phyloP scores from a whole-genome alignment of 2,113 vertebrate genomes.

The Melospiza georgiana region DNA sequence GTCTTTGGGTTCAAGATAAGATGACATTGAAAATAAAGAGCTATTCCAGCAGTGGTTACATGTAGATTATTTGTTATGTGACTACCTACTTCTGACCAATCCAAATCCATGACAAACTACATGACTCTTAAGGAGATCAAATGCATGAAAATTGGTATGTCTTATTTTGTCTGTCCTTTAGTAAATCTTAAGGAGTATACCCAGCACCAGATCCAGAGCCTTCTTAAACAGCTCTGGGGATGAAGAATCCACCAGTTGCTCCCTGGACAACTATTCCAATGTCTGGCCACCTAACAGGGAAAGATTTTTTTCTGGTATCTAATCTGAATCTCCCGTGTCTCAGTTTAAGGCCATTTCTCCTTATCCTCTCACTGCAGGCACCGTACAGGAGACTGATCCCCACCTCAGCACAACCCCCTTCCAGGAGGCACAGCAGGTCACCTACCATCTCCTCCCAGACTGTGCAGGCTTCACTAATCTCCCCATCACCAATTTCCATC shows the following conservation, averaged over 20 bases:
- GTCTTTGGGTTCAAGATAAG: not conserved
- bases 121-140: not conserved
- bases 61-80: not conserved
- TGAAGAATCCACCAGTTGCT: accelerated
- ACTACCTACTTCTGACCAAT: not conserved
- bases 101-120: not conserved
- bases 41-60: not conserved
- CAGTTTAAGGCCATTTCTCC: not conserved
- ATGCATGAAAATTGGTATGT: not conserved
- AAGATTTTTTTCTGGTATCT: not conserved
- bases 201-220: not conserved
- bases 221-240: not conserved
- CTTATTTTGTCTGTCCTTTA: not conserved
- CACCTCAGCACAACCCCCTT: not conserved
- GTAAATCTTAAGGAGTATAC: not conserved
- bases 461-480: not conserved
- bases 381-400: accelerated
- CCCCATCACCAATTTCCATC: not conserved
- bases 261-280: not conserved
- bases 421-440: not conserved
- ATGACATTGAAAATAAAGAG: not conserved
- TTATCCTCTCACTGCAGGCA: not conserved
- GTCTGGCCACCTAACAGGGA: not conserved
- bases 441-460: not conserved
- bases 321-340: not conserved